Conservation (phyloP, 2,797 vertebrate species). For the Enoplosus armatus region DNA sequence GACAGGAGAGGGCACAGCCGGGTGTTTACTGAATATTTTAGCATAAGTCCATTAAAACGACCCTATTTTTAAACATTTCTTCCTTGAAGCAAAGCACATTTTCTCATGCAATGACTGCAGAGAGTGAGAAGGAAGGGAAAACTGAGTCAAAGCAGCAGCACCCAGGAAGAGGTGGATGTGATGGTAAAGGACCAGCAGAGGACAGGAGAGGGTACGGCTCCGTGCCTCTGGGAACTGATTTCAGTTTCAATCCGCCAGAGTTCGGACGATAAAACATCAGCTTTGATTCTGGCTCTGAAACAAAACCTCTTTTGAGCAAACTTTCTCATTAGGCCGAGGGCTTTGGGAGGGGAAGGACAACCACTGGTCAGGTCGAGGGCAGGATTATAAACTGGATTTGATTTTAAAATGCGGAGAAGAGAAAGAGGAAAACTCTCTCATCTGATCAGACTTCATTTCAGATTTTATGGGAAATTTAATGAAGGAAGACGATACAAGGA, state of each 20-base stretch:
- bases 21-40: slow-evolving; percentile 52
- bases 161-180: slow-evolving; percentile 3
- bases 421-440: slow-evolving; percentile 22
- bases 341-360: slow-evolving; percentile 20
- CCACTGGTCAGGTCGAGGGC: slow-evolving; percentile 28
- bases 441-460: slow-evolving; percentile 14
- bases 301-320: slow-evolving; percentile 17
- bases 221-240: neutral
- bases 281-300: neutral
- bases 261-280: slow-evolving; percentile 6
- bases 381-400: slow-evolving; percentile 38
- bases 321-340: slow-evolving; percentile 2
- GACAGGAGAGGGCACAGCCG: slow-evolving; percentile 49
- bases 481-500: slow-evolving; percentile 2
- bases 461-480: slow-evolving; percentile 16
- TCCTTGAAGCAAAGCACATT: slow-evolving; percentile 37
- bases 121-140: neutral
- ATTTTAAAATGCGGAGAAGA: slow-evolving; percentile 27
- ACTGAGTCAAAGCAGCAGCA: neutral
- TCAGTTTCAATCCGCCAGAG: no score
- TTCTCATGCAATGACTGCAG: slow-evolving; percentile 34
- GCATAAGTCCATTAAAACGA: slow-evolving; percentile 42
- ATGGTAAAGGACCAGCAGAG: slow-evolving; percentile 32
- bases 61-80: slow-evolving; percentile 34
- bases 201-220: neutral